Evolutionary conservation across 2,797 vertebrate species (phyloP).

Genomic region (Fratercula arctica): DNA sequence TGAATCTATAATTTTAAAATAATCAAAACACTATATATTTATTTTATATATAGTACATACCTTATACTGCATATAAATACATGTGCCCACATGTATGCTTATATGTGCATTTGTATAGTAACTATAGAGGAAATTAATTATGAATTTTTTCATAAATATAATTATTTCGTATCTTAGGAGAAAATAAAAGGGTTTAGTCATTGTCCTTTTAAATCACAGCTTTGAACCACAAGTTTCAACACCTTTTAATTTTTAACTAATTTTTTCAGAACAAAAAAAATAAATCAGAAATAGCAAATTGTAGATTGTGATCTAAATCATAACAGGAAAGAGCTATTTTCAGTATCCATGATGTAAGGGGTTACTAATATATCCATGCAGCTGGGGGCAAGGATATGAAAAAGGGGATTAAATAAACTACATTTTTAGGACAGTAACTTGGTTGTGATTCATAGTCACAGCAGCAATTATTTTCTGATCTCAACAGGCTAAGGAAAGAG

Average conservation of each 20-base stretch:
- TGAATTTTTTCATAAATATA: background rate
- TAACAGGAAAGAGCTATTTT: conserved; percentile 53
- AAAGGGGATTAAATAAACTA: background rate
- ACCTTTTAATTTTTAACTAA: background rate
- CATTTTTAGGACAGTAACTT: background rate
- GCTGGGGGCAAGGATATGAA: background rate
- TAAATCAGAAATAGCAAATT: background rate
- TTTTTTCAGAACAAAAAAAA: background rate
- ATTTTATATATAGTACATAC: background rate
- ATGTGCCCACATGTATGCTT: background rate
- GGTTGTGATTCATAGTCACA: conserved; percentile 22
- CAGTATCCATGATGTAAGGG: background rate
- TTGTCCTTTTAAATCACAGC: background rate
- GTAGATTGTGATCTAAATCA: conserved; percentile 3
- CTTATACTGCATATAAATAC: background rate
- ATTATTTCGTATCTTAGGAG: background rate
- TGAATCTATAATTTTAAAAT: background rate
- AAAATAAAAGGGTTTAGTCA: background rate
- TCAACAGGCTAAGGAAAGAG: background rate
- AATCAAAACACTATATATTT: background rate
- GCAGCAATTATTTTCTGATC: background rate
- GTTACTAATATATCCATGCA: conserved; percentile 27
- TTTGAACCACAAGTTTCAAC: background rate
- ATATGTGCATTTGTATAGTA: background rate
- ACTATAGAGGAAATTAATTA: background rate